Base-by-base conservation (phyloP, 1,140 invertebrate genomes). In the Geopemphigus sp. region DNA sequence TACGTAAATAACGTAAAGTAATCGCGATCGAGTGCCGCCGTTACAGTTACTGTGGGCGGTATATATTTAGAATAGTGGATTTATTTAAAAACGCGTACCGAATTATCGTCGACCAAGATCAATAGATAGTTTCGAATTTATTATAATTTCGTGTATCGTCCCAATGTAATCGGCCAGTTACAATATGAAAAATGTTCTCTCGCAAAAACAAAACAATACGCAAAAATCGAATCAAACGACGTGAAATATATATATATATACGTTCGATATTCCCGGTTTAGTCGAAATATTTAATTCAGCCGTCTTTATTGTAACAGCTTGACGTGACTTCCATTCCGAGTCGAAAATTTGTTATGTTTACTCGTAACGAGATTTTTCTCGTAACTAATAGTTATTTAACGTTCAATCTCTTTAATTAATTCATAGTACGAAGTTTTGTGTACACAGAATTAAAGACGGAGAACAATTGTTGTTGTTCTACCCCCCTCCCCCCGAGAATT, bases 351-450 rank as follows among this genome's bases (percentile, higher is more conserved):
- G 68, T 54, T 19, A 54, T 54, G 68, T 54, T 72, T 54, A 72
- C 68, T 72, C 19, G 26, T 29, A 72, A 54, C 54, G 50, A 4
- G 50, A 72, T 72, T 72, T 53, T 72, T 29, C n/a, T n/a, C 19
- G n/a, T 72, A 72, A 72, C 26, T 72, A 53, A 54, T 72, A 53
- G 47, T 72, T 72, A 72, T 72, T 72, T 72, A 72, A 72, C 68
- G n/a, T 72, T 72, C 26, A 54, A 53, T 29, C 24, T 53, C 6
- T 72, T 72, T 72, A 72, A 72, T 72, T 72, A 72, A 72, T 72
- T 72, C 68, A 72, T 53, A 72, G 24, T 72, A 26, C 50, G 22
- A 70, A 70, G 24, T 72, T 29, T 29, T 72, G 68, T 29, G 26
- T 68, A 39, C 15, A 19, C 1, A 57, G 10, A 72, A 72, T n/a